Conservation (phyloP, 1,140 invertebrate genomes). For the Bombus ignitus region DNA sequence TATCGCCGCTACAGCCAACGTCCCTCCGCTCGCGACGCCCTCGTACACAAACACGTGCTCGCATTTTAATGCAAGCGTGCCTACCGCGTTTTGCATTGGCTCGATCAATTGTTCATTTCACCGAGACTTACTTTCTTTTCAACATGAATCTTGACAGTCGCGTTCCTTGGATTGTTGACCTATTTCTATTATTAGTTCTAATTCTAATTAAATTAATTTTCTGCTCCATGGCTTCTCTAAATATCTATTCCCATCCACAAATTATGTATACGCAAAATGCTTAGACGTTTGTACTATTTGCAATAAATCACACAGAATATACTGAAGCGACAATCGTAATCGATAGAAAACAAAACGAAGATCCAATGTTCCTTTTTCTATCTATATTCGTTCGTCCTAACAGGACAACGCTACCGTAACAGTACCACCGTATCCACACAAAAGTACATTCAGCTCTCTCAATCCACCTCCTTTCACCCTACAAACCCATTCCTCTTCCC, state of each 20-base stretch:
- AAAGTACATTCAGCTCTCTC: not conserved
- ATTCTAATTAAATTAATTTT: not conserved
- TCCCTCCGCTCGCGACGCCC: conserved; percentile 1
- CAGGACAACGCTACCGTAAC: not conserved
- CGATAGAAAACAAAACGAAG: too few species aligned
- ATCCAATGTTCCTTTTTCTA: too few species aligned
- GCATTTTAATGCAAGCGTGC: conserved; percentile 56
- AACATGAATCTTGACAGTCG: too few species aligned
- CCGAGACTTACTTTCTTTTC: not conserved
- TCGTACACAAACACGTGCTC: conserved; percentile 51
- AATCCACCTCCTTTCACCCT: not conserved
- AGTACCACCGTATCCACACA: not conserved
- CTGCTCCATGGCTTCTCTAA: too few species aligned
- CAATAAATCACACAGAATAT: too few species aligned
- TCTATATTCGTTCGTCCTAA: too few species aligned
- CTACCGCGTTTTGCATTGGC: not conserved
- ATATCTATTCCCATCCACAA: too few species aligned
- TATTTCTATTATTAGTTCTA: too few species aligned
- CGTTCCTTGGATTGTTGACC: not conserved
- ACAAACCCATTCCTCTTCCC: not conserved
- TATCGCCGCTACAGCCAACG: conserved; percentile 49
- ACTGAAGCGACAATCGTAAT: too few species aligned
- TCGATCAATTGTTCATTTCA: conserved; percentile 8
- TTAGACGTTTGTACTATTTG: too few species aligned
- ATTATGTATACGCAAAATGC: too few species aligned